Conservation (phyloP, 1,140 invertebrate genomes). For the Leucophenga varia region DNA sequence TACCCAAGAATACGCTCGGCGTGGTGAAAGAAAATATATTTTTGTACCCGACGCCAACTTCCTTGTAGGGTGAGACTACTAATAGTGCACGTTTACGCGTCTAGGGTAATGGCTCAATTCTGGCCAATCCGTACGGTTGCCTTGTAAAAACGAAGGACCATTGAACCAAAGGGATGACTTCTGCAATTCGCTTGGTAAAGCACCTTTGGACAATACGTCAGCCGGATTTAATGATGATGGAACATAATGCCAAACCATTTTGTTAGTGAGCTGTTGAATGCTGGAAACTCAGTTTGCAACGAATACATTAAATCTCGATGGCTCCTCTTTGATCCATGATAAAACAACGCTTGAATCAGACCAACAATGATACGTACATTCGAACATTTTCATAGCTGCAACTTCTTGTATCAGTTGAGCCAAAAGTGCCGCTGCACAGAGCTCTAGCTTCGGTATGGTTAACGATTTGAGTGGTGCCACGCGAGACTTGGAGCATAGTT, state of each 20-base stretch:
- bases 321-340: constrained; percentile 29
- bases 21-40: no score
- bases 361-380: constrained; percentile 20
- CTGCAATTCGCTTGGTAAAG: not conserved
- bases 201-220: constrained; percentile 5
- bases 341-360: constrained; percentile 43
- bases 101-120: not conserved
- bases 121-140: not conserved
- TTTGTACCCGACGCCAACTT: no score
- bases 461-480: no score
- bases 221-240: constrained; percentile 3
- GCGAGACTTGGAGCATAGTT: no score
- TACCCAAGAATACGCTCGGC: no score
- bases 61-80: no score
- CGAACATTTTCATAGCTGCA: not conserved
- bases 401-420: constrained; percentile 23
- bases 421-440: constrained; percentile 25
- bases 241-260: constrained; percentile 1
- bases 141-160: not conserved
- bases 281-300: constrained; percentile 14
- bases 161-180: not conserved
- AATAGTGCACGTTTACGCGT: no score
- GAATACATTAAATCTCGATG: constrained; percentile 26
- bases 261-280: constrained; percentile 1
- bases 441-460: no score